phyloP scores from a whole-genome alignment of 2,888 invertebrate genomes.

The Eueremaeus valkanovi region DNA sequence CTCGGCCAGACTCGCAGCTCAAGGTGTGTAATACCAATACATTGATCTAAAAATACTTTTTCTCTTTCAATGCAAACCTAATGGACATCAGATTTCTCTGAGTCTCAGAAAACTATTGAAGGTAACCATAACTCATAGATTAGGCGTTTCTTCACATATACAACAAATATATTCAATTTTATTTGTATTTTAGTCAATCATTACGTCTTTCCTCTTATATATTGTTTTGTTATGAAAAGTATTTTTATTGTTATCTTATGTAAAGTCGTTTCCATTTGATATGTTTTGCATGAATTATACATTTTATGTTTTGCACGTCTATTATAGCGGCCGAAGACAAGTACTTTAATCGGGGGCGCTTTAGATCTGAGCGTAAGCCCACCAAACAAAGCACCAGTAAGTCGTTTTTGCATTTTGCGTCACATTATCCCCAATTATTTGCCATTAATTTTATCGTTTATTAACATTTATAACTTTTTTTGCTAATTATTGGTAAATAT shows the following conservation, averaged over 20 bases:
- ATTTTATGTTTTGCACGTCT: constrained; percentile 30
- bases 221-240: neutral
- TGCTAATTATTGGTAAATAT: neutral
- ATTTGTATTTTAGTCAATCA: neutral
- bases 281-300: constrained; percentile 27
- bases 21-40: constrained; percentile 50
- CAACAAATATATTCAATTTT: neutral
- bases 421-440: neutral
- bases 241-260: constrained; percentile 17
- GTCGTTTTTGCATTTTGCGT: constrained; percentile 8
- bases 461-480: neutral
- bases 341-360: constrained; percentile 41
- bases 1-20: constrained; percentile 53
- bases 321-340: constrained; percentile 42
- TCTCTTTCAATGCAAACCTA: constrained; percentile 20
- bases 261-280: neutral
- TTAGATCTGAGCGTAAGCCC: constrained; percentile 47
- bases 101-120: constrained; percentile 41
- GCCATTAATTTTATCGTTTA: neutral
- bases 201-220: neutral
- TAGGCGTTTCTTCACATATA: constrained; percentile 7
- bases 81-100: constrained; percentile 37
- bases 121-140: constrained; percentile 34
- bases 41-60: constrained; percentile 41
- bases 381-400: constrained; percentile 45